Percentiles rank a stretch among this genome's conserved stretches.
Conservation (phyloP, 1,140 invertebrate species). For the Euwallacea similis region DNA sequence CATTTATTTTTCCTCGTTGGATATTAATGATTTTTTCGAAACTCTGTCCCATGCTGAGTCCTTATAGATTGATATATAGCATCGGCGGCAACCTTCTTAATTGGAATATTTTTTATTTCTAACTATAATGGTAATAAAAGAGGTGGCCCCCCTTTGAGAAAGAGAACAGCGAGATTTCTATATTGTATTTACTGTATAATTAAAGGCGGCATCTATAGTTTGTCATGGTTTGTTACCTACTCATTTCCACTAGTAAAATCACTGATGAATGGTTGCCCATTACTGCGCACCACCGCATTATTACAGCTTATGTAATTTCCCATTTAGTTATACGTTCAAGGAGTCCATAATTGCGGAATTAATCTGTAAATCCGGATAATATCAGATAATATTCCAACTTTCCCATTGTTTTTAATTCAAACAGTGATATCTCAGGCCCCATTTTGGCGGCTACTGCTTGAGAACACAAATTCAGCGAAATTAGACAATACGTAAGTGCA, state of each 20-base stretch:
- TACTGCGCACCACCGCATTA: constrained; percentile 31
- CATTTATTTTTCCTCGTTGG: constrained; percentile 47
- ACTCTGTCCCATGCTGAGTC: constrained; percentile 49
- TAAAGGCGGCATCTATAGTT: constrained; percentile 42
- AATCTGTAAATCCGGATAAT: constrained; percentile 31
- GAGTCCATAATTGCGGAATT: constrained; percentile 33
- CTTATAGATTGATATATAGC: constrained; percentile 55
- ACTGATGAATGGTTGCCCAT: constrained; percentile 39
- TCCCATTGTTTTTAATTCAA: constrained; percentile 11
- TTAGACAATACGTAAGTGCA: too few species aligned
- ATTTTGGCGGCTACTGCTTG: too few species aligned
- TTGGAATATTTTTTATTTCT: constrained; percentile 53
- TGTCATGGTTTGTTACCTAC: constrained; percentile 44
- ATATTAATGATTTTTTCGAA: constrained; percentile 51
- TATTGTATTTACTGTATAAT: constrained; percentile 47
- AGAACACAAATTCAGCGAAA: too few species aligned
- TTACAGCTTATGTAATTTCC: constrained; percentile 35
- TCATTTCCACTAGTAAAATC: constrained; percentile 39
- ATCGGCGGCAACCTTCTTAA: constrained; percentile 53
- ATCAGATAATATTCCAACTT: constrained; percentile 34
- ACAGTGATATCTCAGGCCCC: too few species aligned
- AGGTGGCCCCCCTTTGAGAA: constrained; percentile 47
- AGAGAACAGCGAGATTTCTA: constrained; percentile 40
- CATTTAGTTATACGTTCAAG: constrained; percentile 28
- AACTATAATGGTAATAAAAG: constrained; percentile 54